Percentiles rank a stretch among this genome's conserved stretches.
phyloP scores from a whole-genome alignment of 2,113 vertebrate genomes.

The Nibea coibor region DNA sequence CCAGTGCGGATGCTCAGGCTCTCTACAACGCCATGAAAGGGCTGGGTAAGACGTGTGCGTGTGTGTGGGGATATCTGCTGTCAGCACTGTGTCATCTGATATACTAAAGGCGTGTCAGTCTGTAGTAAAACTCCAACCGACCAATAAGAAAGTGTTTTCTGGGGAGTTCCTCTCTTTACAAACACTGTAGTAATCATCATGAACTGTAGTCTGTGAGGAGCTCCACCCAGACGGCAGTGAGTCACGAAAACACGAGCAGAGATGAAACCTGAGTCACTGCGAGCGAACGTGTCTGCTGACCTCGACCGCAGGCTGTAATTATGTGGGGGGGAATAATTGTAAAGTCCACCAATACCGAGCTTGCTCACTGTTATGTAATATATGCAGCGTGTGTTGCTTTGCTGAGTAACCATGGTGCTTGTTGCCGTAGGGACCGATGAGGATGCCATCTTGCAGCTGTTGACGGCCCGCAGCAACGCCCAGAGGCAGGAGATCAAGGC shows the following conservation, averaged over 20 bases:
- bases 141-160: constrained; percentile 16
- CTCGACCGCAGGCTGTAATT: constrained; percentile 33
- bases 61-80: background rate
- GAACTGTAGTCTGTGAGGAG: background rate
- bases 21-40: constrained; percentile 97
- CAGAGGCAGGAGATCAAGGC: constrained; percentile 92
- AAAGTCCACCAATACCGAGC: background rate
- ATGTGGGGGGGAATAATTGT: constrained; percentile 26
- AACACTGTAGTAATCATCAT: background rate
- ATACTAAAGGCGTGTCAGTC: background rate
- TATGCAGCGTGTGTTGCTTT: background rate
- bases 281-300: constrained; percentile 29
- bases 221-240: constrained; percentile 45
- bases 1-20: constrained; percentile 88
- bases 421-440: constrained; percentile 91
- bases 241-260: constrained; percentile 41
- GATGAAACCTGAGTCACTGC: constrained; percentile 45
- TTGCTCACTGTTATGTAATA: constrained; percentile 8
- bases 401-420: constrained; percentile 46
- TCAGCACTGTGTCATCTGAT: constrained; percentile 29
- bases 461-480: constrained; percentile 88
- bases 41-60: constrained; percentile 85
- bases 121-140: constrained; percentile 4
- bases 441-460: constrained; percentile 88
- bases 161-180: constrained; percentile 18